Evolutionary conservation across 2,888 invertebrate species (phyloP).

Genomic region (Megastigmus dorsalis): DNA sequence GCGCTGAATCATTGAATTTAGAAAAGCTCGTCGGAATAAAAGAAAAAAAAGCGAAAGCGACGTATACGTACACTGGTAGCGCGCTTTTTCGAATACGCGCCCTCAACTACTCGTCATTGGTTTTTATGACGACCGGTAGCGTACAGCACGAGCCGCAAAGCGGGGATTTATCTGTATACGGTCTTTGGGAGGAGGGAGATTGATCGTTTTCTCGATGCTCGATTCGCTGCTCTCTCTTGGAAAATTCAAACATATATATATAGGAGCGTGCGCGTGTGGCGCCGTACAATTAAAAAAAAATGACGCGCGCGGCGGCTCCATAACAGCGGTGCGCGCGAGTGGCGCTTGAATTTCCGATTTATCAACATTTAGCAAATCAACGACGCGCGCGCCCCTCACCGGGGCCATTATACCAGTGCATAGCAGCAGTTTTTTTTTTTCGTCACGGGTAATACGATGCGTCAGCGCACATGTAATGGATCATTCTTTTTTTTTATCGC

Average conservation of each 20-base stretch:
- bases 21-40: conserved; percentile 44
- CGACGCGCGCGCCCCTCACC: not conserved
- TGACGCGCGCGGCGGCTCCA: not conserved
- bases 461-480: conserved; percentile 7
- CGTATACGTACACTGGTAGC: not conserved
- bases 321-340: too few relatives aligned
- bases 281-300: not conserved
- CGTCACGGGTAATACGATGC: not conserved
- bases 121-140: too few relatives aligned
- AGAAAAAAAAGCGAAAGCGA: not conserved
- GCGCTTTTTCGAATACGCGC: not conserved
- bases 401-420: not conserved
- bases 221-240: too few relatives aligned
- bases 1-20: conserved; percentile 57
- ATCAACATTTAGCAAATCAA: not conserved
- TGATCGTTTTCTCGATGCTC: conserved; percentile 18
- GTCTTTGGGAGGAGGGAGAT: not conserved
- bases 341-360: conserved; percentile 7
- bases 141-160: not conserved
- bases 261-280: too few relatives aligned
- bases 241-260: too few relatives aligned
- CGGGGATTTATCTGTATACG: conserved; percentile 12
- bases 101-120: too few relatives aligned
- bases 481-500: conserved; percentile 18
- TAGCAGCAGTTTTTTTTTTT: not conserved